Conservation (phyloP, 2,113 vertebrate genomes). For the Myanophis thanlyinensis region DNA sequence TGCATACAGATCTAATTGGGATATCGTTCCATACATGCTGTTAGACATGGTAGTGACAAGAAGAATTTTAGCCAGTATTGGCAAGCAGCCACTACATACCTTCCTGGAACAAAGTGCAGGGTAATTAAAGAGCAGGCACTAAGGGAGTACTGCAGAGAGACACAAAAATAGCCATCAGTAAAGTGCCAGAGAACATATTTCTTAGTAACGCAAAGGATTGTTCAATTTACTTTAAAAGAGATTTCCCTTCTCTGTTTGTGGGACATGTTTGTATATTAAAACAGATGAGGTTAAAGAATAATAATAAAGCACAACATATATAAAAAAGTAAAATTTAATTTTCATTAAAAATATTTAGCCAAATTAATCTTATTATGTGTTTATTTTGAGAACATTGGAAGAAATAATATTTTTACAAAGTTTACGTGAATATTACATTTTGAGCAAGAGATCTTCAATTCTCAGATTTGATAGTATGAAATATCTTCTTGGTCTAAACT, state of each 20-base stretch:
- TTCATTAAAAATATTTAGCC: background rate
- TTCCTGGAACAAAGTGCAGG: conserved; percentile 70
- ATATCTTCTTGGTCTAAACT: background rate
- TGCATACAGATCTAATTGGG: conserved; percentile 73
- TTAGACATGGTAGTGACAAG: conserved; percentile 73
- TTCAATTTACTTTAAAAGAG: conserved; percentile 36
- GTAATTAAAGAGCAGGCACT: conserved; percentile 66
- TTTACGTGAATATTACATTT: background rate
- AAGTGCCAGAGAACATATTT: conserved; percentile 52
- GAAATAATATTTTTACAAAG: background rate
- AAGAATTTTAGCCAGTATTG: conserved; percentile 64
- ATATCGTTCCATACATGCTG: conserved; percentile 73
- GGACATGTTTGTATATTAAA: conserved; percentile 22
- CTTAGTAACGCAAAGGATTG: conserved; percentile 18
- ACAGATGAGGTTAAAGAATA: conserved; percentile 22
- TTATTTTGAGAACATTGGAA: background rate
- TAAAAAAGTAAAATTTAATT: conserved; percentile 6
- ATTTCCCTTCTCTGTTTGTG: conserved; percentile 22
- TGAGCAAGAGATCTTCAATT: background rate
- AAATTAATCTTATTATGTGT: background rate
- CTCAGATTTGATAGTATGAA: background rate
- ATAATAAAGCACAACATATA: conserved; percentile 6
- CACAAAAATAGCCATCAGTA: conserved; percentile 62
- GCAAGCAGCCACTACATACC: conserved; percentile 67
- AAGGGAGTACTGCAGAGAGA: conserved; percentile 32